Evolutionary conservation across 2,113 vertebrate genomes (phyloP).

Genomic region (Chaenogobius annularis): DNA sequence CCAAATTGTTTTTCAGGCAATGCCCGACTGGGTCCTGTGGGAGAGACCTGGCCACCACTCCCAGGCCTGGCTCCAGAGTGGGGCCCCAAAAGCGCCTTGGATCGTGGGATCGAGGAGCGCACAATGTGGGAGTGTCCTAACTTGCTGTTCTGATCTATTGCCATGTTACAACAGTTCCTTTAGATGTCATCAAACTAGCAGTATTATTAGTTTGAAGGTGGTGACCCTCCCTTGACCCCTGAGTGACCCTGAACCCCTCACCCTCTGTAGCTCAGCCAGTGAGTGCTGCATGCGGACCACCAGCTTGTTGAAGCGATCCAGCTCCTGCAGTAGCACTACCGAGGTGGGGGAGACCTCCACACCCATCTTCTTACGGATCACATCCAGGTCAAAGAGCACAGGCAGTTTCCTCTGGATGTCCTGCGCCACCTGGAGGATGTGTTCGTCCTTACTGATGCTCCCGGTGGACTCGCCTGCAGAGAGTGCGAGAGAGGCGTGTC

Average conservation of each 20-base stretch:
- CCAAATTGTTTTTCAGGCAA: no score
- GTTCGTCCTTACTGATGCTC: conserved; percentile 86
- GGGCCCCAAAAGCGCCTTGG: no score
- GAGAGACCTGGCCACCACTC: no score
- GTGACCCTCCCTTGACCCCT: background rate
- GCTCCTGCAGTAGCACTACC: conserved; percentile 93
- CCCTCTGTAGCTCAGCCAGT: conserved; percentile 85
- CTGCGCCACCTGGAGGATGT: conserved; percentile 86
- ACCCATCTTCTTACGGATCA: conserved; percentile 81
- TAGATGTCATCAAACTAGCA: no score
- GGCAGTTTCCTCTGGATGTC: conserved; percentile 92
- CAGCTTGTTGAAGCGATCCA: conserved; percentile 90
- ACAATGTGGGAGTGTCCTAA: no score
- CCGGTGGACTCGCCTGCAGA: conserved; percentile 82
- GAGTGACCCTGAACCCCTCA: conserved; percentile 49
- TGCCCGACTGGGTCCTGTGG: no score
- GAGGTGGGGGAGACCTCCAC: conserved; percentile 78
- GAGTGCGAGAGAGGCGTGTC: background rate
- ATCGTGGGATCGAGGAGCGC: no score
- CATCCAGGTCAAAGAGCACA: conserved; percentile 81
- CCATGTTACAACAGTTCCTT: no score
- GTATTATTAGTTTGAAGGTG: no score
- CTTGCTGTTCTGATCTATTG: no score
- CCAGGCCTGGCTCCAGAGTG: no score
- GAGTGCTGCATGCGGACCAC: conserved; percentile 82